Base-by-base conservation (phyloP, 2,113 vertebrate species). In the Struthio camelus region DNA sequence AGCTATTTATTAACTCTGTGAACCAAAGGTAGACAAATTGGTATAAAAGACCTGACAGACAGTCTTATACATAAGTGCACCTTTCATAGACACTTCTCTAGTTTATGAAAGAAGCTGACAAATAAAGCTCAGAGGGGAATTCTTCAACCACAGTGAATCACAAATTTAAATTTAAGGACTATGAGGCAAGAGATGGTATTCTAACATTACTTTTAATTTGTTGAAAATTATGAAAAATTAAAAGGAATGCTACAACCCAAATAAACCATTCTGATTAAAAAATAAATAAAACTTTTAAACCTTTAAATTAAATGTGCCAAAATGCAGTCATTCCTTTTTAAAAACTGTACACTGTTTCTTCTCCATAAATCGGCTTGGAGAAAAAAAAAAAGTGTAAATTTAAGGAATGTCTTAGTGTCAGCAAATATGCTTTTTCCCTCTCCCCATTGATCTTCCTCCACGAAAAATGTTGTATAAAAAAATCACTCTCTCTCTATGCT, bases 21-120 rank as follows among this genome's bases (percentile, higher is more conserved):
- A 83, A 83, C 82, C 96, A 95, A 88, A 90, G 76, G 85, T 81
- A 81, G 40, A 79, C 72, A 78, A 73, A 80, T 15, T 88, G 50
- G 6, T 42, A 75, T 40, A 66, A 73, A 61, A 64, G 87, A 13
- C 67, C 54, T 90, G 91, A 67, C 66, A 75, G 88, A 22, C 56
- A 82, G 66, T 7, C 44, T 79, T 24, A 38, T 10, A 16, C 16
- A 7, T 34, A 83, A 89, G 25, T 44, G 66, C 69, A 90, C 80
- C 91, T 86, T 79, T 87, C 72, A 71, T 0, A 54, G 77, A 34
- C 86, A 64, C 10, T 1, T 85, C 79, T 93, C 76, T 22, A 30
- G 34, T 46, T 91, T 25, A 11, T 50, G 85, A 83, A 80, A 87
- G 87, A 48, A 77, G 65, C 85, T 93, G 85, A 85, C 81, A 91